Conservation (phyloP, 2,888 invertebrate species). For the Ceraclea dissimilis region DNA sequence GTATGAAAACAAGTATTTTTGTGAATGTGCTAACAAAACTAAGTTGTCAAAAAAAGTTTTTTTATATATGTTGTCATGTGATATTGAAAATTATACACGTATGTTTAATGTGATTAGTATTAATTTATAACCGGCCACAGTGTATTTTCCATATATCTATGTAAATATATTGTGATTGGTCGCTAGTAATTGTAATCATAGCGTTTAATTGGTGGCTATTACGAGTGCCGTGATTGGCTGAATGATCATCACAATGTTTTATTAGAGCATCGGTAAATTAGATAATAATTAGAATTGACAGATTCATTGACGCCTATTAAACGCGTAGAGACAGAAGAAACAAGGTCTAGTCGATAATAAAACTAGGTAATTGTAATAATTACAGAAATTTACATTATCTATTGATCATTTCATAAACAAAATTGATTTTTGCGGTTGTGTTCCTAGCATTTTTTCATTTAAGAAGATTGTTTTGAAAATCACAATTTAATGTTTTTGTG, state of each 20-base stretch:
- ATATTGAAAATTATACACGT: too few relatives aligned
- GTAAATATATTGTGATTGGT: not conserved
- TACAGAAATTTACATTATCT: too few relatives aligned
- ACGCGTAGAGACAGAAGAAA: not conserved
- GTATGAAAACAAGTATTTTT: too few relatives aligned
- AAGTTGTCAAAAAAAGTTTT: too few relatives aligned
- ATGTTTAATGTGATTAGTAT: not conserved
- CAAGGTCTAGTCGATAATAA: slow-evolving; percentile 6
- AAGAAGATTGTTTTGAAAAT: too few relatives aligned
- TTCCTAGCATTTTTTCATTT: too few relatives aligned
- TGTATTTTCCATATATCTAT: not conserved
- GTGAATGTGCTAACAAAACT: too few relatives aligned
- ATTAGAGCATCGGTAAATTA: slow-evolving; percentile 16
- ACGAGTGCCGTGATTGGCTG: slow-evolving; percentile 4
- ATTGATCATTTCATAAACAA: too few relatives aligned
- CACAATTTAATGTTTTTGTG: too few relatives aligned
- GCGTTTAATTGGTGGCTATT: slow-evolving; percentile 19
- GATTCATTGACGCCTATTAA: slow-evolving; percentile 20
- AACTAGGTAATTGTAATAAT: too few relatives aligned
- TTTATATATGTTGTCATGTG: too few relatives aligned
- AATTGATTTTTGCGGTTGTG: too few relatives aligned
- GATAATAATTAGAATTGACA: slow-evolving; percentile 25
- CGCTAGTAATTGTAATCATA: not conserved
- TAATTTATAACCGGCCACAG: not conserved
- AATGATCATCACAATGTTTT: not conserved